These are phyloP conservation scores for Crotalus helleri DNA, from an alignment of 2,113 vertebrate species.

Conservation along the genomic window DNA sequence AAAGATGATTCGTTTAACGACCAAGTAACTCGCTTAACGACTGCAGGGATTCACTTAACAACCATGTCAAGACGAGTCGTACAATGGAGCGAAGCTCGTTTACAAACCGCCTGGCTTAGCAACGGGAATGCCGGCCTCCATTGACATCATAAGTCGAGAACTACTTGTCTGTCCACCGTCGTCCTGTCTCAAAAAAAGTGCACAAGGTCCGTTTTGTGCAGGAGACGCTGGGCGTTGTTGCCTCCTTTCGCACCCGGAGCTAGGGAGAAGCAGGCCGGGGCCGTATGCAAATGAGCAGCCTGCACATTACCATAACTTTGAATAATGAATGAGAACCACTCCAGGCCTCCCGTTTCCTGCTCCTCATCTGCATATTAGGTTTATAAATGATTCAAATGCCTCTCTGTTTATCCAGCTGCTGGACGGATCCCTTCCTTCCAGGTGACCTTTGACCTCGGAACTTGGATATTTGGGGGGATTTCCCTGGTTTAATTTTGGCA, in stretches of 20 bases:
- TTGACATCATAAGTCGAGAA: no score
- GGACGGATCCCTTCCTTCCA: background rate
- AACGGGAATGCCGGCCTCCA: background rate
- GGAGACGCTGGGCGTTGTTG: no score
- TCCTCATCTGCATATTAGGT: constrained; percentile 76
- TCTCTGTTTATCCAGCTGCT: background rate
- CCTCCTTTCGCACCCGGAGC: background rate
- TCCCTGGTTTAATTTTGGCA: background rate
- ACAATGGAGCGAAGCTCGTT: background rate
- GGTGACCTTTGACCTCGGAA: no score
- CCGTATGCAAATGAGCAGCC: constrained; percentile 39
- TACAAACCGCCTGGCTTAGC: background rate
- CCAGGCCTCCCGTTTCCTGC: constrained; percentile 55
- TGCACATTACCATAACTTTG: constrained; percentile 66
- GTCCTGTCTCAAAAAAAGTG: no score
- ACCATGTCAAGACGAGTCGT: background rate
- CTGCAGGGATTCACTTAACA: background rate
- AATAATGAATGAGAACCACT: constrained; percentile 73
- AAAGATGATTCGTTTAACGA: background rate
- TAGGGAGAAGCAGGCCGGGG: constrained; percentile 7
- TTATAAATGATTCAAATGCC: constrained; percentile 70
- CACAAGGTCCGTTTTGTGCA: no score
- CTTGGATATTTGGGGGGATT: background rate
- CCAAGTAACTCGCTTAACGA: background rate
- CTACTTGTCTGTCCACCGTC: background rate